A percentile compares a stretch with the other conserved stretches of the same genome.
Evolutionary conservation across 2,888 invertebrate species (phyloP).

Genomic region (Molorchus minor): DNA sequence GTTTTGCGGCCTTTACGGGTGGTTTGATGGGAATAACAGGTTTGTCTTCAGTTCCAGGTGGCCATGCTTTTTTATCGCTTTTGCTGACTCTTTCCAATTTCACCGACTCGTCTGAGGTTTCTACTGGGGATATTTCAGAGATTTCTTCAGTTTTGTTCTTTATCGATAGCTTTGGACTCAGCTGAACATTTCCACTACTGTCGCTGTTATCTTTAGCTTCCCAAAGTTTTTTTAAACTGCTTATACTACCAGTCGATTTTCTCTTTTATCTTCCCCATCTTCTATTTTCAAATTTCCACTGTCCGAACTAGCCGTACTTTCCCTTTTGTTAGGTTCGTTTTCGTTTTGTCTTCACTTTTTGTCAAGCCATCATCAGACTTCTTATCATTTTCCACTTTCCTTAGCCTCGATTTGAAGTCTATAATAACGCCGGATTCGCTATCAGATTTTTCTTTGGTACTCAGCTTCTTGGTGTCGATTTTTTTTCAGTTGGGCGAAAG

Average conservation of each 20-base stretch:
- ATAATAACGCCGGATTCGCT: constrained; percentile 73
- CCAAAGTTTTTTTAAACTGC: constrained; percentile 91
- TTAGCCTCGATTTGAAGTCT: constrained; percentile 83
- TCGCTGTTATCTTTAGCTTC: constrained; percentile 77
- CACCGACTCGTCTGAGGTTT: constrained; percentile 60
- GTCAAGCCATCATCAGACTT: constrained; percentile 53
- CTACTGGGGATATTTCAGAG: constrained; percentile 57
- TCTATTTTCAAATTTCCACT: constrained; percentile 63
- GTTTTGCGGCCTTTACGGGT: constrained; percentile 71
- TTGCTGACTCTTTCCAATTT: constrained; percentile 52
- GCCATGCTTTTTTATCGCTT: constrained; percentile 66
- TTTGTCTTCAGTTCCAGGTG: constrained; percentile 67
- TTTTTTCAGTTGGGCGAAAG: constrained; percentile 78
- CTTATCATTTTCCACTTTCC: constrained; percentile 76
- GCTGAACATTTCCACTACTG: constrained; percentile 65
- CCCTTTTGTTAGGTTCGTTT: constrained; percentile 60
- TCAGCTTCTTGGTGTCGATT: constrained; percentile 72
- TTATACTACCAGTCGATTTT: constrained; percentile 91
- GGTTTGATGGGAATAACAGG: constrained; percentile 77
- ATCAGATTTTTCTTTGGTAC: constrained; percentile 66
- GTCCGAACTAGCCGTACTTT: constrained; percentile 62
- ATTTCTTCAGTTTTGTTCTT: constrained; percentile 64
- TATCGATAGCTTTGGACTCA: constrained; percentile 72
- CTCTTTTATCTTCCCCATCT: constrained; percentile 85
- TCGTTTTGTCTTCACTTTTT: constrained; percentile 50